Base-by-base conservation (phyloP, 1,140 invertebrate species). In the Whitmania pigra region DNA sequence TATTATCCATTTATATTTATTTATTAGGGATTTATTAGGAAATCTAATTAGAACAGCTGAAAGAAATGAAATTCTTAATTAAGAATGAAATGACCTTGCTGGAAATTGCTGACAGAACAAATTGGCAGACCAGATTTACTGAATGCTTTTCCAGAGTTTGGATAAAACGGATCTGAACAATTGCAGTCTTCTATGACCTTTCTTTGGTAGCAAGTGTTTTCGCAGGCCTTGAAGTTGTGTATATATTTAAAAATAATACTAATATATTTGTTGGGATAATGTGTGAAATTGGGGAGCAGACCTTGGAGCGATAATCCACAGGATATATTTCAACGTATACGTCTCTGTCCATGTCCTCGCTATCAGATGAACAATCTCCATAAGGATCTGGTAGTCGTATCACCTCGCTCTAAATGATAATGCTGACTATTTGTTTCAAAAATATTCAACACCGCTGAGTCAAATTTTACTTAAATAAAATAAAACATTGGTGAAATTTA, bases 171-270 rank as follows among this genome's bases (percentile, higher is more conserved):
- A 54, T 74, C 73, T 22, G 54, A 66, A 55, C 73, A 74, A 2
- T 27, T 36, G 18, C 73, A 74, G 22, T 54, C n/a, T 20, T 72
- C 15, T 22, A 74, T 74, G 43, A 74, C 53, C 22, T 74, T 36
- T 31, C 36, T 53, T 63, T 74, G 73, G 40, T 72, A 74, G 67
- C 73, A 74, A 36, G 73, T 74, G 69, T 72, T 72, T 27, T 72
- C 27, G 68, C 73, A 74, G 0, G 60, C 73, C 73, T 63, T 63
- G 25, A 57, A 57, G 54, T 57, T 57, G 2, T 57, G 2, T 3
- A 57, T n/a, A 57, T 4, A 57, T n/a, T n/a, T 20, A 57, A n/a
- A 3, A 57, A n/a, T 20, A 25, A 57, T 57, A 57, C 2, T n/a
- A 57, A 57, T 57, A 20, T n/a, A 20, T 57, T 57, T 57, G 9